Evolutionary conservation across 2,888 invertebrate species (phyloP), one percentile per base, ranked within the genome.

Genomic region (Bibio marci): DNA sequence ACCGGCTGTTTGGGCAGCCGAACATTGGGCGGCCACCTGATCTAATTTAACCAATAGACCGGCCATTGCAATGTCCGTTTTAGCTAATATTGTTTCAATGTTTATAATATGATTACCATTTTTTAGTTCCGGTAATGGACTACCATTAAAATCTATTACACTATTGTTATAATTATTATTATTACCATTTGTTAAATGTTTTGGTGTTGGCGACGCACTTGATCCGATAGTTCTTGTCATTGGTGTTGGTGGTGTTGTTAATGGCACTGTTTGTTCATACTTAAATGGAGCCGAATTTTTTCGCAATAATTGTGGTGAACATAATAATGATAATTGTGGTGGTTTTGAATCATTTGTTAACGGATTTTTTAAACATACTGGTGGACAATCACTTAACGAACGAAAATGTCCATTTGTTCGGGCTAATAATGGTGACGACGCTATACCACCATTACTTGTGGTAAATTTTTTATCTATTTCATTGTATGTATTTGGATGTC

Each of bases 1-100:
- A 1, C 81, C 81, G 35, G 78, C 79, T 1, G 75, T 69, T 53
- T 81, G 80, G 18, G 80, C 80, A 12, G 73, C 73, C 7, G 72
- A 70, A 50, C 80, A 80, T 46, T 73, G 73, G 43, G 73, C 75
- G 4, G 79, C 77, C 14, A 76, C 73, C 48, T 75, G 76, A 49
- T 80, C 79, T 46, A 80, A 56, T 46, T 76, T 62, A 46, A 73
- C 71, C 46, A 80, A 56, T 33, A 80, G 55, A 4, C 76, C 77
- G 1, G 73, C 70, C 58, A 78, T 76, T 2, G 78, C 78, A 34
- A 70, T 70, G 51, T 78, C 79, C 1, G 79, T 76, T 58, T 77
- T 78, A 43, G 69, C 67, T 44, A 79, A 55, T 38, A 79, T 56
- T 40, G 68, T 67, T 52, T 76, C 76, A 42, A 70, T 64, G 25